Conservation (phyloP, 2,888 invertebrate genomes). For the Rhaphigaster nebulosa region DNA sequence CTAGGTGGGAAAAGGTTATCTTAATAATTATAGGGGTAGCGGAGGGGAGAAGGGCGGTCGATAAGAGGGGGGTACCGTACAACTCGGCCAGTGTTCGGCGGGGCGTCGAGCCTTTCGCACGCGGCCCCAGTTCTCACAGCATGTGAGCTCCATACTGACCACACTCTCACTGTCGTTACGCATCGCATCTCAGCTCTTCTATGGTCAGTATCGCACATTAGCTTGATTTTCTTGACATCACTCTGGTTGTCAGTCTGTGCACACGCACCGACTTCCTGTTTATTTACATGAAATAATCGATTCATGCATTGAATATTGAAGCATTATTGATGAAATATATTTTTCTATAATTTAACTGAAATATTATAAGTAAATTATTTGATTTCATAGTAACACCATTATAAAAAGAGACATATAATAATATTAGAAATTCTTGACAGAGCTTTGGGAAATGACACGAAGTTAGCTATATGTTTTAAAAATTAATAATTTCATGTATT, state of each 20-base stretch:
- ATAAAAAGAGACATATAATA: background rate
- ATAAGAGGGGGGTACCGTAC: conserved; percentile 43
- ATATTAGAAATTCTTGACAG: background rate
- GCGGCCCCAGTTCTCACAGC: background rate
- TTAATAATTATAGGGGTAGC: conserved; percentile 46
- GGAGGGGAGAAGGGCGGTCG: conserved; percentile 19
- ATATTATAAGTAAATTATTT: background rate
- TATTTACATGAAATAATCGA: background rate
- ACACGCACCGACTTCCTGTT: background rate
- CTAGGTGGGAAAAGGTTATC: conserved; percentile 48
- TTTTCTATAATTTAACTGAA: background rate
- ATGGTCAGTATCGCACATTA: background rate
- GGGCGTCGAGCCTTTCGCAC: conserved; percentile 6
- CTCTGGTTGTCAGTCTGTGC: background rate
- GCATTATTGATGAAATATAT: background rate
- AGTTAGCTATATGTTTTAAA: too few relatives aligned
- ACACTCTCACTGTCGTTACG: background rate
- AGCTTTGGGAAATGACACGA: background rate
- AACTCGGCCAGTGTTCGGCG: conserved; percentile 35
- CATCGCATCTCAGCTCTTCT: background rate
- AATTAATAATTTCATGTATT: too few relatives aligned
- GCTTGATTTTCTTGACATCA: background rate
- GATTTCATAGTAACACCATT: background rate
- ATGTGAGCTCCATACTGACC: background rate
- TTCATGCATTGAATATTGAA: background rate